Base-by-base conservation (phyloP, 2,113 vertebrate species). In the Gavia stellata region DNA sequence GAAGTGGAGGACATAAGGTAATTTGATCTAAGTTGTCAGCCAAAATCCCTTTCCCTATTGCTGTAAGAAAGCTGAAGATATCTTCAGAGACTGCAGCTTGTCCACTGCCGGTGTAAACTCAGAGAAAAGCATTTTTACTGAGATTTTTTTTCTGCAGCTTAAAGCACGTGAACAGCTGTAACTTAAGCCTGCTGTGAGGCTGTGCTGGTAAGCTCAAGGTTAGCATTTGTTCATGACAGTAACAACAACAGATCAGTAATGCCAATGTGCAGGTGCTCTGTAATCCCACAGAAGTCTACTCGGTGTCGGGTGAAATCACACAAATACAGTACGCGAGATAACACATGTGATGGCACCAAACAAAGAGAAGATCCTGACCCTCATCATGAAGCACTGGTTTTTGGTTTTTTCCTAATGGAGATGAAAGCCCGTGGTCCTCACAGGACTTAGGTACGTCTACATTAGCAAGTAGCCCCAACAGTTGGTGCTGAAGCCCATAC, bases 1-100 rank as follows among this genome's bases (percentile, higher is more conserved):
- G 19, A 82, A 80, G 88, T 55, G 40, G 49, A 92, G 49, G 81
- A 65, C 45, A 73, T 23, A 50, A 79, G 38, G 93, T 85, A 97
- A 97, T 85, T 72, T 85, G 90, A 97, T 82, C 93, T 36, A 50
- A 77, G 4, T 6, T 61, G 70, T 93, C 90, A 93, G 94, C 85
- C 92, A 93, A 96, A 96, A 78, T 59, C 65, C 53, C 71, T 82
- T 68, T 86, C 25, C 58, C 52, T 85, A 29, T n/a, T 61, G 52
- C 70, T 72, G 66, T 52, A 81, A 84, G 86, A 89, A 91, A 87
- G 29, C 40, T 79, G 72, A 86, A 80, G 61, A 24, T 38, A 56
- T 11, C 61, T 94, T 85, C 33, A 87, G 31, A 86, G 61, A 59
- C 66, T 49, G 53, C 65, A 82, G 40, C 49, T 50, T 87, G 58